phyloP scores from a whole-genome alignment of 1,140 invertebrate species.

The Drosophila watanabei region DNA sequence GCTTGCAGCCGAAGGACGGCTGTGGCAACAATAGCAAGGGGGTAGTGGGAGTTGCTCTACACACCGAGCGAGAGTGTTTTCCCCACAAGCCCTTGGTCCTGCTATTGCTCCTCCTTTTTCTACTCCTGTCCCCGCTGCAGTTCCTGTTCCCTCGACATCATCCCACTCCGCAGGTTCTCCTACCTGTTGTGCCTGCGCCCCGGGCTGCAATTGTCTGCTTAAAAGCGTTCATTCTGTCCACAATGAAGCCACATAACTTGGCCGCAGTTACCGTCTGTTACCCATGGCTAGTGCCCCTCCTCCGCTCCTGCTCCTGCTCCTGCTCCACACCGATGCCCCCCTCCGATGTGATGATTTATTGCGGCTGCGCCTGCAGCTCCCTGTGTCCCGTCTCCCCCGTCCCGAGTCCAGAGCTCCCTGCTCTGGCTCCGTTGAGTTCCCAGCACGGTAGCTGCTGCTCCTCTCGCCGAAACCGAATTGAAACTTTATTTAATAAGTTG shows the following conservation, averaged over 20 bases:
- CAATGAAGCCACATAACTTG: constrained; percentile 84
- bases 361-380: constrained; percentile 75
- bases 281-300: constrained; percentile 21
- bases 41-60: constrained; percentile 34
- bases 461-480: constrained; percentile 59
- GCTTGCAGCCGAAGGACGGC: neutral
- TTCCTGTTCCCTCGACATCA: constrained; percentile 18
- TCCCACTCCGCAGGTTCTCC: constrained; percentile 46
- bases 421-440: constrained; percentile 21
- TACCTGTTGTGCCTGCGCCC: constrained; percentile 69
- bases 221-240: constrained; percentile 84
- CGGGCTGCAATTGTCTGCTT: constrained; percentile 83
- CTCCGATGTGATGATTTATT: constrained; percentile 83
- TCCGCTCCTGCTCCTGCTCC: neutral
- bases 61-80: constrained; percentile 40
- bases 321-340: constrained; percentile 8
- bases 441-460: constrained; percentile 73
- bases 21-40: constrained; percentile 42
- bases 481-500: constrained; percentile 84
- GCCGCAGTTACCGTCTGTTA: constrained; percentile 67
- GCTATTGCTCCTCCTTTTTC: neutral
- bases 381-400: constrained; percentile 20
- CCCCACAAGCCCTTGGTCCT: constrained; percentile 9
- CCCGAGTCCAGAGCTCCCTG: constrained; percentile 2
- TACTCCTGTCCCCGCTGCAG: neutral